Base-by-base conservation (phyloP, 1,140 invertebrate genomes). In the Chionoecetes opilio region DNA sequence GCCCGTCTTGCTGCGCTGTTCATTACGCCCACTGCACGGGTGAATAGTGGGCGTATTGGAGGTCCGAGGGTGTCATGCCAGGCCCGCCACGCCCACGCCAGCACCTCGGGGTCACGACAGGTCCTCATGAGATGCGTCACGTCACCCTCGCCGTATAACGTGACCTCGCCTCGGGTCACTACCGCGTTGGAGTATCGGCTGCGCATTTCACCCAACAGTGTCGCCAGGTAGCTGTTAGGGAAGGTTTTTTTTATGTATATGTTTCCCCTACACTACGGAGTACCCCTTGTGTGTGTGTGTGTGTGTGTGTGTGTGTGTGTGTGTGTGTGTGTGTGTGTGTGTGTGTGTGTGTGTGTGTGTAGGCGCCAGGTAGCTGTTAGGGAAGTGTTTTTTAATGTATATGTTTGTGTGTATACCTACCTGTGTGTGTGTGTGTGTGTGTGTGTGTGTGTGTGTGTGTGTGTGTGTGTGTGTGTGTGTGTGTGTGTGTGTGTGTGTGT, bases 121-220 rank as follows among this genome's bases (percentile, higher is more conserved):
- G 84, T 87, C 41, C 90, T 95, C 94, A 95, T 95, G 82, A 95
- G 46, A n/a, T 29, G n/a, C 21, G 82, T 92, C n/a, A 95, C 14
- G 94, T 95, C 94, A 11, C 82, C 14, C 82, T 95, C 90, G 46
- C 82, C 82, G 21, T 26, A 31, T 34, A 75, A 87, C 31, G 82
- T 75, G 26, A 75, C 34, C 14, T 17, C 21, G 35, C 63, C 63
- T 34, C 2, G 93, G n/a, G n/a, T 46, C 8, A 94, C 29, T 2
- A 21, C 46, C 26, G 90, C 31, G 26, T 82, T 37, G 14, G 31
- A 63, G 53, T 95, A 95, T 5, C 11, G 8, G 31, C 35, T 26
- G n/a, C 94, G 35, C 94, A 95, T 92, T 21, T 34, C 41, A 3
- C 29, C 46, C 32, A 95, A 90, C 31, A 95, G 34, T 0, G 38